A percentile compares a stretch with the other conserved stretches of the same genome.
These are phyloP conservation scores for Falco concolor DNA, from an alignment of 2,797 vertebrate genomes.

Conservation along the genomic window DNA sequence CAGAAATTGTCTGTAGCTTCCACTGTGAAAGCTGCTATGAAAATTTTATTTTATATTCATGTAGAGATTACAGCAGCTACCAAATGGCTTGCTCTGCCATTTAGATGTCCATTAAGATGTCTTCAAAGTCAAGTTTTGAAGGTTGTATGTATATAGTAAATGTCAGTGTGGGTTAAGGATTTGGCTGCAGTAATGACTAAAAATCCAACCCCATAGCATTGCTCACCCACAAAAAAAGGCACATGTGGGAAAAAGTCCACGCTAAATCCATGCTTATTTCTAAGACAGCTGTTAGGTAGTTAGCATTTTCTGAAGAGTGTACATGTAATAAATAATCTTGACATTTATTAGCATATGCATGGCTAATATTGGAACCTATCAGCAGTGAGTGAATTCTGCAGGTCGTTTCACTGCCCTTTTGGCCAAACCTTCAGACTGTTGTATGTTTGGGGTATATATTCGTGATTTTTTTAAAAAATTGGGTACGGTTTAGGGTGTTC, in stretches of 20 bases:
- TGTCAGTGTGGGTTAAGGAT: background rate
- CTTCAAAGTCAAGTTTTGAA: background rate
- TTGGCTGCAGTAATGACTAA: background rate
- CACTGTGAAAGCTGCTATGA: background rate
- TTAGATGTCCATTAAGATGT: background rate
- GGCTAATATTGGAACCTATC: background rate
- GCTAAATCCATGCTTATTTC: background rate
- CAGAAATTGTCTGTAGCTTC: background rate
- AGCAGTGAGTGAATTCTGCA: background rate
- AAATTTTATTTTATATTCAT: background rate
- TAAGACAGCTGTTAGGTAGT: background rate
- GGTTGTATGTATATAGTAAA: background rate
- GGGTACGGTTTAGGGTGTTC: background rate
- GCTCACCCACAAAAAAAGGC: background rate
- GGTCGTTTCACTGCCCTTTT: background rate
- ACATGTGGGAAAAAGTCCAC: background rate
- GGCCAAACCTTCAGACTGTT: background rate
- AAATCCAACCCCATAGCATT: background rate
- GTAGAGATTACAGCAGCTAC: background rate
- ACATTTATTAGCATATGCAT: background rate
- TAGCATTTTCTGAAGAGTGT: background rate
- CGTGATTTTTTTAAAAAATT: background rate
- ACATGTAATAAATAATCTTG: background rate
- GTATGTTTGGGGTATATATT: background rate
- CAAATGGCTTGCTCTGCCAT: background rate